A percentile compares a stretch with the other conserved stretches of the same genome.
phyloP scores from a whole-genome alignment of 2,888 invertebrate species.

The Drosophila conformis region DNA sequence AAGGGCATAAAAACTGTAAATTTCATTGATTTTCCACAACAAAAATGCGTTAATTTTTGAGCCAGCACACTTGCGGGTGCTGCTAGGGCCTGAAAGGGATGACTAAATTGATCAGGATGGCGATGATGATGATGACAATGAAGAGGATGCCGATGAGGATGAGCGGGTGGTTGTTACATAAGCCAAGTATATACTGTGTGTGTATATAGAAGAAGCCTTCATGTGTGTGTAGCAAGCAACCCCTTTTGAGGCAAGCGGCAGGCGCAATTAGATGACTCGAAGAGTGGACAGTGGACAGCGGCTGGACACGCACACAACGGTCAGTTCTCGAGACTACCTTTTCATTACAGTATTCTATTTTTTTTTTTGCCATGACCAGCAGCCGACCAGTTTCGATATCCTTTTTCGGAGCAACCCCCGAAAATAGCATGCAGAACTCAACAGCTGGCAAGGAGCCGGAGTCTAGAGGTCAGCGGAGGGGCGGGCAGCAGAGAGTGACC shows the following conservation, averaged over 20 bases:
- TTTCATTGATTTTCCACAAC: conserved; percentile 58
- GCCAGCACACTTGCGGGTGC: conserved; percentile 51
- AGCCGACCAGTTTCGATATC: conserved; percentile 29
- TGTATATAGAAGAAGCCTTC: conserved; percentile 1
- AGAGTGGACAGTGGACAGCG: conserved; percentile 38
- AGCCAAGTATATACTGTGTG: conserved; percentile 17
- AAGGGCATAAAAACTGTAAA: conserved; percentile 32
- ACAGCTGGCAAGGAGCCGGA: conserved; percentile 62
- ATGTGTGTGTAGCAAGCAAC: conserved; percentile 42
- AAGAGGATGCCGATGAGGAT: conserved; percentile 20
- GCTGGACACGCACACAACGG: conserved; percentile 46
- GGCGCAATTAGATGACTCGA: conserved; percentile 65
- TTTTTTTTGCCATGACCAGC: conserved; percentile 60
- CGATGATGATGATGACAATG: conserved; percentile 15
- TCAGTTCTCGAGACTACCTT: conserved; percentile 44
- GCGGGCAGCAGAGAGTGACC: conserved; percentile 35
- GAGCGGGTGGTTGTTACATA: conserved; percentile 61
- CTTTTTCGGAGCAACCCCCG: conserved; percentile 66
- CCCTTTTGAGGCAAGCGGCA: conserved; percentile 56
- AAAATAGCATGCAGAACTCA: conserved; percentile 45
- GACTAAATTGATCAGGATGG: conserved; percentile 7
- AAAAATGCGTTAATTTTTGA: conserved; percentile 67
- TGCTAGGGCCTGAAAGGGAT: conserved; percentile 16
- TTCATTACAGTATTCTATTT: conserved; percentile 19
- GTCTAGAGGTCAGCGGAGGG: conserved; percentile 41